phyloP scores from a whole-genome alignment of 2,888 invertebrate genomes.

The Microplitis manilae region DNA sequence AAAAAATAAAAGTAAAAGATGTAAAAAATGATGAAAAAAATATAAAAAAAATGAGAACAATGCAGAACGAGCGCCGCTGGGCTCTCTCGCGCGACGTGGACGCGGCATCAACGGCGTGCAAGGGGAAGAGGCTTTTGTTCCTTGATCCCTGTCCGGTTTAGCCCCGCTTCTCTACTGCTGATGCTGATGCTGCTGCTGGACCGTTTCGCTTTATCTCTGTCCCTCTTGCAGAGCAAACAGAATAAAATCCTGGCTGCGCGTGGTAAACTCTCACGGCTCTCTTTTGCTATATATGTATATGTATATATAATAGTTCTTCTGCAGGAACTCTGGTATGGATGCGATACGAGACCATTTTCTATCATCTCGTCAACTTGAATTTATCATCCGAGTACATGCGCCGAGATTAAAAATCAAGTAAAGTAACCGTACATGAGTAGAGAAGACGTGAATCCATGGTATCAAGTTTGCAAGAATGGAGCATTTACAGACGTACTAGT shows the following conservation, averaged over 20 bases:
- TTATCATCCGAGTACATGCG: too few species aligned
- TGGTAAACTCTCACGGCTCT: slow-evolving; percentile 15
- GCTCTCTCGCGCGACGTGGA: slow-evolving; percentile 38
- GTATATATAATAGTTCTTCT: background rate
- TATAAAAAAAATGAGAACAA: slow-evolving; percentile 44
- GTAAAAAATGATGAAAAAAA: slow-evolving; percentile 18
- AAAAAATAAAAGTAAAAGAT: background rate
- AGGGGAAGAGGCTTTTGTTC: slow-evolving; percentile 58
- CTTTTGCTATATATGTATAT: background rate
- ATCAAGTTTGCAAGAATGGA: too few species aligned
- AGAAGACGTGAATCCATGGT: too few species aligned
- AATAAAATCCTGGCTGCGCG: slow-evolving; percentile 16
- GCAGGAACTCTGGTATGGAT: too few species aligned
- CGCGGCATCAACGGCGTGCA: slow-evolving; percentile 37
- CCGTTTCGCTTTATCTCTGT: background rate
- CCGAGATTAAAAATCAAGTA: too few species aligned
- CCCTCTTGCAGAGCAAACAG: slow-evolving; percentile 16
- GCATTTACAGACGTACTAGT: background rate
- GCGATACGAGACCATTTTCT: too few species aligned
- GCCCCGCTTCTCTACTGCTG: slow-evolving; percentile 31
- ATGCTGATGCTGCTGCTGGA: slow-evolving; percentile 8
- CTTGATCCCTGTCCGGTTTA: slow-evolving; percentile 45
- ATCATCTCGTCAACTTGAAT: too few species aligned
- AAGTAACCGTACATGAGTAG: too few species aligned
- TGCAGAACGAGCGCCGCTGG: slow-evolving; percentile 40